Evolutionary conservation across 2,113 vertebrate genomes (phyloP), one percentile per base, ranked within the genome.

Genomic region (Calonectris borealis): DNA sequence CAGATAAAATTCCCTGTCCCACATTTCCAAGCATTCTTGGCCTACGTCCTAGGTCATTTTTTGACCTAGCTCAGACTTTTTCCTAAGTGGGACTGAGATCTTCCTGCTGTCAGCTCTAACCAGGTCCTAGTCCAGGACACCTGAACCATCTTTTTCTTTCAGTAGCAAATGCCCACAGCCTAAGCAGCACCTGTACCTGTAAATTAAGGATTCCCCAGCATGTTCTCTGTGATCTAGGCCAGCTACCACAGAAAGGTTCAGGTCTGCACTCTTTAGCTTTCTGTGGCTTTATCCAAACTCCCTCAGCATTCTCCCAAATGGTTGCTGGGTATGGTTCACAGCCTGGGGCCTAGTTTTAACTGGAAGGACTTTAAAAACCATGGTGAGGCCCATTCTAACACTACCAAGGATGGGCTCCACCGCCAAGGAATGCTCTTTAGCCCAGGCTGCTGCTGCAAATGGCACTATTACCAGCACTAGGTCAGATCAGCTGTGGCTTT

Each of bases 151-250:
- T 71, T 79, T 70, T 52, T n/a, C 22, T 12, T 22, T 34, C 17
- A 54, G 22, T 16, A 44, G 16, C 32, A 79, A 55, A 55, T 7
- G 11, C 16, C 40, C 24, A 31, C n/a, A 55, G 26, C 48, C 55
- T 38, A 29, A 55, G 66, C 48, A 34, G 42, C n/a, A 9, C 15
- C 27, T 20, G 7, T 44, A 44, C 58, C 62, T 3, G 1, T 21
- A 57, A 69, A 75, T 19, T 22, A 42, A 62, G 22, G 48, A 16
- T 42, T 69, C n/a, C 48, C 13, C 46, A 61, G 40, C 40, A 16
- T 1, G 1, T 32, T 24, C 36, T 49, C 46, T 68, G 29, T 1
- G 0, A 3, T 22, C 34, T 25, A 40, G 36, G 29, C 16, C 46
- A 40, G 6, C 38, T 19, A 29, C 26, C n/a, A 29, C 22, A n/a